Evolutionary conservation across 2,888 invertebrate species (phyloP), one percentile per base, ranked within the genome.

Genomic region (Nephrocerus scutellatus): DNA sequence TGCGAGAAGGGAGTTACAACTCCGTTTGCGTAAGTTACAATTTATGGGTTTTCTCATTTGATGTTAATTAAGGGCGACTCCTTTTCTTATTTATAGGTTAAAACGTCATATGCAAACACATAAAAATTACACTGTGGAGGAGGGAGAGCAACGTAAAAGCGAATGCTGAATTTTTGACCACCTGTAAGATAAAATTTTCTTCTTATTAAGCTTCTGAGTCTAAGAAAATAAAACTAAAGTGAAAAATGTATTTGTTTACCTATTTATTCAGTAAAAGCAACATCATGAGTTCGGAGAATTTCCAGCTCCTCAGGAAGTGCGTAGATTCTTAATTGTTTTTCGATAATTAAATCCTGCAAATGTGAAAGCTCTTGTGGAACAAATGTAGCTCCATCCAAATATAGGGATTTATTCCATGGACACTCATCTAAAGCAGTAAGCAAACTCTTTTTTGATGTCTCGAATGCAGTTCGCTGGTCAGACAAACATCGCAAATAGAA

Each of bases 291-390:
- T 50, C 80, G 70, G 24, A 82, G 59, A 41, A 80, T 75, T 47
- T 78, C 76, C 40, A 87, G 72, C 67, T 87, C 87, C 62, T 84
- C 83, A 2, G 80, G 79, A 29, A 84, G 76, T 29, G 85, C 79
- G 64, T 83, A 86, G 53, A 82, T 71, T 36, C 86, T 72, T 43
- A 86, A 68, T 57, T 79, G 77, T 56, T 84, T 82, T 59, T 85
- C 85, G 36, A 82, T 78, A 56, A 85, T 73, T 39, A 82, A 69
- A 69, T 85, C 86, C 55, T 82, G 80, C 49, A 86, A 74, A 68
- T 80, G 79, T 2, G 74, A 70, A 45, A 80, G 64, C 54, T 79
- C 77, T 43, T 74, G 74, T 21, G 77, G 81, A 24, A 80, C 73
- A 51, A 76, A 73, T 47, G 75, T 74, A 2, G 77, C 77, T 4